phyloP scores from a whole-genome alignment of 2,113 vertebrate genomes.

The Sylvietta virens region DNA sequence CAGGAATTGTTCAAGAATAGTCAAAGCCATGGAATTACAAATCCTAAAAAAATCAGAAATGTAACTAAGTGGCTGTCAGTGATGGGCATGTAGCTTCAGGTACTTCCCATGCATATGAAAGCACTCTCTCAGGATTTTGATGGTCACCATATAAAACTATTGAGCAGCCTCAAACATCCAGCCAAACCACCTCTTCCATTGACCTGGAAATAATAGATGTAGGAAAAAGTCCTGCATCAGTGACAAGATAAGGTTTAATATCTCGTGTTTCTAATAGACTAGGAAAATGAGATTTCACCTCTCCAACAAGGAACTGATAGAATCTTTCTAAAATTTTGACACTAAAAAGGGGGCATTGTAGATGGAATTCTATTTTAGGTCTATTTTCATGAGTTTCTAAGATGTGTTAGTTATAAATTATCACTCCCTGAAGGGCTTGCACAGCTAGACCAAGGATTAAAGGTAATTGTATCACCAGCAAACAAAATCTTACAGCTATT shows the following conservation, averaged over 20 bases:
- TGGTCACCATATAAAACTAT: neutral
- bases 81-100: neutral
- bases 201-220: neutral
- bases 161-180: neutral
- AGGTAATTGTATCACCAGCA: neutral
- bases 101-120: neutral
- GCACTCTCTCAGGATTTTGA: neutral
- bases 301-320: neutral
- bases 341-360: neutral
- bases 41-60: neutral
- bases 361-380: neutral
- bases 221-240: neutral
- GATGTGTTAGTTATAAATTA: neutral
- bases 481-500: neutral
- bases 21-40: neutral
- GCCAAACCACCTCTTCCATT: neutral
- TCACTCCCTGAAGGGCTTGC: neutral
- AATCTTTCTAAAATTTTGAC: neutral
- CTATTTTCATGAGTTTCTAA: neutral
- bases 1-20: neutral
- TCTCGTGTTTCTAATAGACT: neutral
- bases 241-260: neutral
- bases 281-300: neutral
- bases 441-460: neutral
- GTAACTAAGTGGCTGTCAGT: neutral